phyloP scores from a whole-genome alignment of 1,140 invertebrate genomes.

The Drosophila jambulina region DNA sequence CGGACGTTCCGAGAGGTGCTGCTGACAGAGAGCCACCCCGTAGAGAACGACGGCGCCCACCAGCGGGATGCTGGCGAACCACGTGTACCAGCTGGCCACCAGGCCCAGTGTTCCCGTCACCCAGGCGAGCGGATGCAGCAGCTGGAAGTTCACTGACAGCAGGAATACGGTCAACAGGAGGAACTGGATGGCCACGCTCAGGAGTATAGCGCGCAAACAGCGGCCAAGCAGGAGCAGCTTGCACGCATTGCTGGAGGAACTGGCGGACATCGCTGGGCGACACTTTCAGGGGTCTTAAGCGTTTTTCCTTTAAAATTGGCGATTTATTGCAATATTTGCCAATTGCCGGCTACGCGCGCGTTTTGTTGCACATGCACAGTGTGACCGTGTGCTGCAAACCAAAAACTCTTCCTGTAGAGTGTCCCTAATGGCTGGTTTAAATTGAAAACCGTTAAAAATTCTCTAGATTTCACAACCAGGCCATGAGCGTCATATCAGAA shows the following conservation, averaged over 20 bases:
- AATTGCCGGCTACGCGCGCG: conserved; percentile 31
- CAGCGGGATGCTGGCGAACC: conserved; percentile 87
- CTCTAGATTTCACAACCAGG: not conserved
- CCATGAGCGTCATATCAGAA: not conserved
- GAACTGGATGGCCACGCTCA: conserved; percentile 71
- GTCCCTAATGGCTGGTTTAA: not conserved
- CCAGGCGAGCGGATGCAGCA: conserved; percentile 86
- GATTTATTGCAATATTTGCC: conserved; percentile 4
- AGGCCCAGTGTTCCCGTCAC: conserved; percentile 85
- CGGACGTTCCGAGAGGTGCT: conserved; percentile 85
- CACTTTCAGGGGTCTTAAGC: not conserved
- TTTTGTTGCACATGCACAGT: conserved; percentile 23
- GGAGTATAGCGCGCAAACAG: conserved; percentile 57
- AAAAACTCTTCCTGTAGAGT: not conserved
- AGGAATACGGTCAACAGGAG: conserved; percentile 86
- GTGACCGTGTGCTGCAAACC: not conserved
- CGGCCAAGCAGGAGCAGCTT: conserved; percentile 56
- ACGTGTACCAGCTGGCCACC: conserved; percentile 86
- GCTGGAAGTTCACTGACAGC: conserved; percentile 86
- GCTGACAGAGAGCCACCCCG: conserved; percentile 87
- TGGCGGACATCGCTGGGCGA: conserved; percentile 25
- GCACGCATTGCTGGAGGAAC: conserved; percentile 39
- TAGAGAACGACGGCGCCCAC: conserved; percentile 86
- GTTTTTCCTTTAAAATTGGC: conserved; percentile 6
- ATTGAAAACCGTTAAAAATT: not conserved